phyloP scores from a whole-genome alignment of 2,797 vertebrate species.

The Tadarida brasiliensis region DNA sequence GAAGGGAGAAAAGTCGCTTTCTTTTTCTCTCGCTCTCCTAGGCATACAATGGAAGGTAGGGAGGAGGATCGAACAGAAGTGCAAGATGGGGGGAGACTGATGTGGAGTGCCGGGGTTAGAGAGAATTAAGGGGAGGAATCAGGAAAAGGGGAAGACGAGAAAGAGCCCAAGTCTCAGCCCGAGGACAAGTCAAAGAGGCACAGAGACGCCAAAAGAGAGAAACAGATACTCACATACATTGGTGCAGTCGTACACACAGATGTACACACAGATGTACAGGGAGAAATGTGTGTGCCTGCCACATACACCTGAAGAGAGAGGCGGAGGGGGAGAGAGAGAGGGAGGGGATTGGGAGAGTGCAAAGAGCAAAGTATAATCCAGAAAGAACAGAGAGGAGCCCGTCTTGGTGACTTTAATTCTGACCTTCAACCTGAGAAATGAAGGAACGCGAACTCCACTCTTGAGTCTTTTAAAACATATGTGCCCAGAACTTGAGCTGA shows the following conservation, averaged over 20 bases:
- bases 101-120: not conserved
- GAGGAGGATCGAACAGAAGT: not conserved
- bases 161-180: not conserved
- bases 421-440: not conserved
- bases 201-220: not conserved
- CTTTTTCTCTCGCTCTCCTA: not conserved
- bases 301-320: no score
- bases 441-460: not conserved
- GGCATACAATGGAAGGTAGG: not conserved
- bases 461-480: not conserved
- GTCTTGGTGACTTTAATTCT: not conserved
- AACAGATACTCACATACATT: not conserved
- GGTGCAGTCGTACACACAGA: not conserved
- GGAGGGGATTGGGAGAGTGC: not conserved
- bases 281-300: not conserved
- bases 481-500: not conserved
- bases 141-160: not conserved
- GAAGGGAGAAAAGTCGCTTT: not conserved
- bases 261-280: not conserved
- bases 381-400: not conserved
- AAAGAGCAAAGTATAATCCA: not conserved
- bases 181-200: not conserved
- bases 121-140: not conserved
- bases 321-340: not conserved
- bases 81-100: not conserved